Conservation (phyloP, 2,113 vertebrate genomes). For the Saguinus imperator region DNA sequence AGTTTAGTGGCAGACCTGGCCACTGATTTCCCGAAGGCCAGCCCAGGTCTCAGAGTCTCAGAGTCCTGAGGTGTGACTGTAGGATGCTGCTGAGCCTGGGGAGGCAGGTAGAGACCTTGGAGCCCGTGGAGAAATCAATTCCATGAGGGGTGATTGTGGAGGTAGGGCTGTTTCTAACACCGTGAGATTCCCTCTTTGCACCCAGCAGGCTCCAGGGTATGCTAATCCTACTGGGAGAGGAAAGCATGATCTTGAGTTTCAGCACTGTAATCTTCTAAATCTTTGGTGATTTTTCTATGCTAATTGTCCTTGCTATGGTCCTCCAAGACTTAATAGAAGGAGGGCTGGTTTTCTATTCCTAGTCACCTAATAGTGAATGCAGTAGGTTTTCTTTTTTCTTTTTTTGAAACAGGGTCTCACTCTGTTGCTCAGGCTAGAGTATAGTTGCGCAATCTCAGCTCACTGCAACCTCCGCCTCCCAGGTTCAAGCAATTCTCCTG, state of each 20-base stretch:
- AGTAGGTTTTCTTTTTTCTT: not conserved
- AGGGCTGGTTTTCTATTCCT: not conserved
- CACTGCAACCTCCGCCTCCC: too few species aligned
- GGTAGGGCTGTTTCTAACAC: not conserved
- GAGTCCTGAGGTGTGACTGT: too few species aligned
- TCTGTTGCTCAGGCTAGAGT: too few species aligned
- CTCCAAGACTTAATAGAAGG: not conserved
- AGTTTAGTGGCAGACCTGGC: fast-evolving
- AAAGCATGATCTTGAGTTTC: not conserved
- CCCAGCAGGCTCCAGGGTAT: not conserved
- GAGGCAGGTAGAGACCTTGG: fast-evolving
- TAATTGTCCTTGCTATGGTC: not conserved
- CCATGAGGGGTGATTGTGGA: fast-evolving
- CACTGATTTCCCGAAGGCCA: not conserved
- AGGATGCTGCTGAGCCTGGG: fast-evolving
- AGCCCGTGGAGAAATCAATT: not conserved
- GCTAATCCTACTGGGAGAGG: not conserved
- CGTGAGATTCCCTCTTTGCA: fast-evolving
- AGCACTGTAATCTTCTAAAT: not conserved
- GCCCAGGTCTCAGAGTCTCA: not conserved
- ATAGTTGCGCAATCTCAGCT: too few species aligned
- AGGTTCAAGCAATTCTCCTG: too few species aligned
- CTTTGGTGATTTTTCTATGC: not conserved
- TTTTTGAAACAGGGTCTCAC: too few species aligned
- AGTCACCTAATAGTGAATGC: fast-evolving